Percentiles rank a stretch among this genome's conserved stretches.
phyloP scores from a whole-genome alignment of 1,140 invertebrate species.

The Penaeus vannamei region DNA sequence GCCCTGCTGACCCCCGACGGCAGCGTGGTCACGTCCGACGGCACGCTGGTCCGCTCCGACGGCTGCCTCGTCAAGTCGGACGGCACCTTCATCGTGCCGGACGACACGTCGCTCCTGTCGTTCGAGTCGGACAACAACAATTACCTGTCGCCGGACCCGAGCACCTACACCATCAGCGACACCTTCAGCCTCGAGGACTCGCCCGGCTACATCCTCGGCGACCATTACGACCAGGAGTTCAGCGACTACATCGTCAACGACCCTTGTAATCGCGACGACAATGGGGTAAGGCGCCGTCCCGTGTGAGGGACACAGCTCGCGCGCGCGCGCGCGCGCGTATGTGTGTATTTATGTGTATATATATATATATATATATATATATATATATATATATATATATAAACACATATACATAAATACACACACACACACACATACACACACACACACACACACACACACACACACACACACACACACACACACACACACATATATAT shows the following conservation, averaged over 20 bases:
- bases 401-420: background rate
- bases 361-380: too few relatives aligned
- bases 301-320: background rate
- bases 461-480: too few relatives aligned
- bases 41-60: slow-evolving; percentile 37
- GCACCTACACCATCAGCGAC: background rate
- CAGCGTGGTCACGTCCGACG: slow-evolving; percentile 53
- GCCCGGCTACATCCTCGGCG: slow-evolving; percentile 35
- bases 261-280: slow-evolving; percentile 27
- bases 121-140: slow-evolving; percentile 29
- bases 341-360: background rate
- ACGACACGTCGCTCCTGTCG: background rate
- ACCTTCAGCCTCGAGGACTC: slow-evolving; percentile 7
- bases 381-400: too few relatives aligned
- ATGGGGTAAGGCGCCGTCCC: slow-evolving; percentile 42
- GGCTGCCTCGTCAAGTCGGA: slow-evolving; percentile 49
- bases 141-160: background rate
- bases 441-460: too few relatives aligned
- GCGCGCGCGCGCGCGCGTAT: background rate
- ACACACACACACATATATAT: background rate
- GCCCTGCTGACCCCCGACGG: slow-evolving; percentile 51
- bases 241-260: background rate
- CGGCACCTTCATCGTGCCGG: slow-evolving; percentile 36
- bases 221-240: slow-evolving; percentile 12
- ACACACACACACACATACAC: too few relatives aligned